Percentiles rank a stretch among this genome's conserved stretches.
These are phyloP conservation scores for Digitonthophagus gazella DNA, from an alignment of 2,888 invertebrate species.

Conservation along the genomic window DNA sequence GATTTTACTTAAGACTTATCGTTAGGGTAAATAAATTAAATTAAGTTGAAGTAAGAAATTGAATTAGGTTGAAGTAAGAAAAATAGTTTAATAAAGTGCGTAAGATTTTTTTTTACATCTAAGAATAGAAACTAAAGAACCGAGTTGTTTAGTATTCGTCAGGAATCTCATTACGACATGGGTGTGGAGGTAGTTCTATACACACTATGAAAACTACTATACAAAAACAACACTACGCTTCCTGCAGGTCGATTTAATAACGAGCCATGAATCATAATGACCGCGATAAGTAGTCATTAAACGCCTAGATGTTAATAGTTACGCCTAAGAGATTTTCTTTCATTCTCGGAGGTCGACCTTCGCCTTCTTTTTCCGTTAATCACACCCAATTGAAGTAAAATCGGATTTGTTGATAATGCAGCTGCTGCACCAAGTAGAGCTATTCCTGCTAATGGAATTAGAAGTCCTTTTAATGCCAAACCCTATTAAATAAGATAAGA, in stretches of 20 bases:
- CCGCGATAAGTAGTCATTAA: not conserved
- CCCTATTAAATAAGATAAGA: too few relatives aligned
- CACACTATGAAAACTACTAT: too few relatives aligned
- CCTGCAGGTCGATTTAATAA: not conserved
- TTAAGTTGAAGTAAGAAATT: too few relatives aligned
- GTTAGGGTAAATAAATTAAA: too few relatives aligned
- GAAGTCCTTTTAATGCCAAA: slow-evolving; percentile 59
- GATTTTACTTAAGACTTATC: not conserved
- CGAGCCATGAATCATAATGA: not conserved
- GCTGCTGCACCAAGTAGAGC: slow-evolving; percentile 76
- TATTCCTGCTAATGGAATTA: slow-evolving; percentile 74
- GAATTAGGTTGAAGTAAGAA: too few relatives aligned
- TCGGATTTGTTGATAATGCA: slow-evolving; percentile 76
- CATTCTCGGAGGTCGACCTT: slow-evolving; percentile 20
- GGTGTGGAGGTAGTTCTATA: too few relatives aligned
- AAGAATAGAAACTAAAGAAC: too few relatives aligned
- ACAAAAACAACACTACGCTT: too few relatives aligned
- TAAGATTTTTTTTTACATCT: too few relatives aligned
- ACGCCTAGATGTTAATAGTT: not conserved
- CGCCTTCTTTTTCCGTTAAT: slow-evolving; percentile 63
- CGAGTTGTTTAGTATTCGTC: too few relatives aligned
- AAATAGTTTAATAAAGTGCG: not conserved
- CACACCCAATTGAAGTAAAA: slow-evolving; percentile 74
- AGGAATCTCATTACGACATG: too few relatives aligned
- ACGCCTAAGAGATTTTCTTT: not conserved